Percentiles rank a stretch among this genome's conserved stretches.
These are phyloP conservation scores for Tryphoninae sp. DNA, from an alignment of 2,888 invertebrate species.

Conservation along the genomic window DNA sequence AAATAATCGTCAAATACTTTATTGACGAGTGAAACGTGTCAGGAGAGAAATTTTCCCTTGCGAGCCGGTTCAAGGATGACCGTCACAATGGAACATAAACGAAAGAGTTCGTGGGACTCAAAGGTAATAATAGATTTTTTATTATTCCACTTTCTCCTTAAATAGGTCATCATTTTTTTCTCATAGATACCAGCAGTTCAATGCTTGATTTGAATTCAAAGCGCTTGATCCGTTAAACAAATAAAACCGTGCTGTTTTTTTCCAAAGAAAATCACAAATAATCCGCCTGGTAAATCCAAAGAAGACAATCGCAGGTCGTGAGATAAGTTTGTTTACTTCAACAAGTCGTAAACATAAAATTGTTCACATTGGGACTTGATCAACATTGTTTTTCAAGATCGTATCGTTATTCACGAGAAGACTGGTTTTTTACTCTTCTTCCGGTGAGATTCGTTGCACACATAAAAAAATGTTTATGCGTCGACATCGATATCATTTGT, in stretches of 20 bases:
- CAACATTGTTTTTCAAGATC: not conserved
- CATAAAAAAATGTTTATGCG: too few species aligned
- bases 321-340: not conserved
- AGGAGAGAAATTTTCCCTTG: constrained; percentile 28
- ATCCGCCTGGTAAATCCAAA: not conserved
- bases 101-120: constrained; percentile 83
- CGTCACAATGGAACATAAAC: constrained; percentile 82
- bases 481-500: too few species aligned
- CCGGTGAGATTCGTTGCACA: too few species aligned
- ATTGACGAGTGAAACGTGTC: constrained; percentile 43
- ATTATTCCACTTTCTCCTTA: not conserved
- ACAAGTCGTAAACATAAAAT: not conserved
- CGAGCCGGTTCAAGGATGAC: constrained; percentile 76
- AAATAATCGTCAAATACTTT: constrained; percentile 25
- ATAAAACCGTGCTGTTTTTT: not conserved
- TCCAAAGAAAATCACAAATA: not conserved
- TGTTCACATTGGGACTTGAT: not conserved
- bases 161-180: constrained; percentile 1
- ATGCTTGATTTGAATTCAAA: constrained; percentile 47
- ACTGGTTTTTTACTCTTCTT: not conserved
- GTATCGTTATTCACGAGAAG: not conserved
- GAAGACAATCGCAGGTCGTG: not conserved
- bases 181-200: not conserved
- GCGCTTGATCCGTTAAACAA: constrained; percentile 42
- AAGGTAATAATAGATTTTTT: constrained; percentile 79